Conservation (phyloP, 1,140 invertebrate genomes). For the Galendromus occidentalis region DNA sequence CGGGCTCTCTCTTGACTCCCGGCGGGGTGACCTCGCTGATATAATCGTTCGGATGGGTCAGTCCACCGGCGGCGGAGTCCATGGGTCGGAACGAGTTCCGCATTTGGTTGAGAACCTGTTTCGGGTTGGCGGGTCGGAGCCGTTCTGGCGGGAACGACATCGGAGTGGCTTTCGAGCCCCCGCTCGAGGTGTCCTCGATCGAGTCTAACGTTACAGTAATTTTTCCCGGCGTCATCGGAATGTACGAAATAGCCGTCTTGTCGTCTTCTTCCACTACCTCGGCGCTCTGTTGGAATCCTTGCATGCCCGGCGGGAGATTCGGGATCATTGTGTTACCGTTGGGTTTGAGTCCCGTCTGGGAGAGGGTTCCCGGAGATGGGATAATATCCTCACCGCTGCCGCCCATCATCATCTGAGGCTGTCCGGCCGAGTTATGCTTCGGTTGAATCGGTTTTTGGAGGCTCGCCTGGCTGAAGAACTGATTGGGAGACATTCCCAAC, state of each 20-base stretch:
- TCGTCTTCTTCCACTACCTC: slow-evolving; percentile 5
- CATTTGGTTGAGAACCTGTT: background rate
- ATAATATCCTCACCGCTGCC: slow-evolving; percentile 6
- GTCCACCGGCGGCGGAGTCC: background rate
- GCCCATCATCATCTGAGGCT: background rate
- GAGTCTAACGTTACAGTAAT: slow-evolving; percentile 1
- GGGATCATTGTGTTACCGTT: background rate
- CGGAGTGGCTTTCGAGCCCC: background rate
- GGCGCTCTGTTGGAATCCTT: background rate
- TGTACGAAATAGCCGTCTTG: background rate
- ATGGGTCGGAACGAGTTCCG: slow-evolving; percentile 2
- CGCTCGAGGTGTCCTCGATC: background rate
- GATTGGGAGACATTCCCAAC: background rate
- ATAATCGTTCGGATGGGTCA: background rate
- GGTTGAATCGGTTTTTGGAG: background rate
- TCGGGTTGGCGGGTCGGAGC: background rate
- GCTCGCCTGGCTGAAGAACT: background rate
- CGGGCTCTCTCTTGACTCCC: background rate
- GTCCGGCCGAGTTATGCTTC: background rate
- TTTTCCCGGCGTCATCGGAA: background rate
- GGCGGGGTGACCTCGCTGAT: background rate
- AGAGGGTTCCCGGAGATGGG: background rate
- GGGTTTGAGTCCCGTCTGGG: slow-evolving; percentile 1
- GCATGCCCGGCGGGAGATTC: background rate
- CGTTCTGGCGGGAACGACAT: background rate